Conservation (phyloP, 1,140 invertebrate genomes). For the Cryptotermes secundus region DNA sequence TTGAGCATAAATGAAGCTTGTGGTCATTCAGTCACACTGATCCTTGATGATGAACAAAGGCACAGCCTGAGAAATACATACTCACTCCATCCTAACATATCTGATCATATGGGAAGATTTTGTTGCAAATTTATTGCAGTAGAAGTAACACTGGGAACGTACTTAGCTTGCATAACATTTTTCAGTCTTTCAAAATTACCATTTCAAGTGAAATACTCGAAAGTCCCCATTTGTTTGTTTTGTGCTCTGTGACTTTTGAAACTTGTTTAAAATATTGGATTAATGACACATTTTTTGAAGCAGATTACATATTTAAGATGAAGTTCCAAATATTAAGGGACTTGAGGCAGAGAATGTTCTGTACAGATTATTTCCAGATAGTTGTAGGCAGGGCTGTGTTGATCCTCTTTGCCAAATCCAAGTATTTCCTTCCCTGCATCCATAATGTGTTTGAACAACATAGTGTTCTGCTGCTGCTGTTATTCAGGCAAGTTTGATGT, state of each 20-base stretch:
- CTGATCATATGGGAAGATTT: no score
- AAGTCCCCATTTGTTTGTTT: background rate
- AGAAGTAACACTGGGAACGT: background rate
- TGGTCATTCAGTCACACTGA: no score
- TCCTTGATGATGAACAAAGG: no score
- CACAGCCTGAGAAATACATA: no score
- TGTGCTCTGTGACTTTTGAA: background rate
- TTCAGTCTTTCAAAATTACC: background rate
- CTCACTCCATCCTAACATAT: no score
- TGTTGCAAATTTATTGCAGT: background rate
- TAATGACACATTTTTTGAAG: no score
- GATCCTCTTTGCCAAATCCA: background rate
- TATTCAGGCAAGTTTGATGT: constrained; percentile 13
- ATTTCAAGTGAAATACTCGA: background rate
- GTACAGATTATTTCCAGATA: background rate
- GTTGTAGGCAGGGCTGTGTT: background rate
- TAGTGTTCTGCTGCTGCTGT: constrained; percentile 3
- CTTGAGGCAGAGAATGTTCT: background rate
- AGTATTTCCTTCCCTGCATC: background rate
- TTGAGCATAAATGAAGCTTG: no score
- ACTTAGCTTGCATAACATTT: background rate
- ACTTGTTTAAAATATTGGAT: background rate
- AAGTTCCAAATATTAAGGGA: no score
- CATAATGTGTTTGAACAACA: background rate
- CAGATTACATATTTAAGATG: no score